phyloP scores from a whole-genome alignment of 2,888 invertebrate species.

The Idaea aversata region DNA sequence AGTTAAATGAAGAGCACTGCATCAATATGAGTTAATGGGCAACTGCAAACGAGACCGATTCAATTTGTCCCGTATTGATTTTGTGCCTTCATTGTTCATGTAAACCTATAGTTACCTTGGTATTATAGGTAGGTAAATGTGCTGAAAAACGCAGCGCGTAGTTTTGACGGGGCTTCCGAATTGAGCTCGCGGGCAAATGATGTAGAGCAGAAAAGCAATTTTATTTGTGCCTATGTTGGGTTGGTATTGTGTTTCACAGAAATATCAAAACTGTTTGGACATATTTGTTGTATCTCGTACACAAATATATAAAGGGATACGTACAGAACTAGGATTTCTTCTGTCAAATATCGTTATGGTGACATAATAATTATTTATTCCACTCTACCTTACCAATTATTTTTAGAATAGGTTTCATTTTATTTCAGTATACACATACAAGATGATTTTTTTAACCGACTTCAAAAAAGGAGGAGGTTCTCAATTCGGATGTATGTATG shows the following conservation, averaged over 20 bases:
- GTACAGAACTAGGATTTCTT: too few species aligned
- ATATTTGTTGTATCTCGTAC: too few species aligned
- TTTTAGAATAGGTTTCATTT: too few species aligned
- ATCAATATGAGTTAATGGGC: slow-evolving; percentile 6
- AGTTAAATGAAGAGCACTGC: neutral
- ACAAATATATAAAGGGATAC: too few species aligned
- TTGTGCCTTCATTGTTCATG: slow-evolving; percentile 32
- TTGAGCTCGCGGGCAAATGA: neutral
- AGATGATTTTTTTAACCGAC: too few species aligned
- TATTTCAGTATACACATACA: too few species aligned
- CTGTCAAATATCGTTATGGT: too few species aligned
- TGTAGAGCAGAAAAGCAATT: neutral
- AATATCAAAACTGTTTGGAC: too few species aligned
- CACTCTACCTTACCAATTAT: too few species aligned
- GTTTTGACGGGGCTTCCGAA: slow-evolving; percentile 3
- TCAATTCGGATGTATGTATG: too few species aligned
- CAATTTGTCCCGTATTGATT: slow-evolving; percentile 48
- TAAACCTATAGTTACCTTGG: neutral
- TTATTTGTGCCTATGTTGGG: neutral
- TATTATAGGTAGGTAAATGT: slow-evolving; percentile 2
- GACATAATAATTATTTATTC: too few species aligned
- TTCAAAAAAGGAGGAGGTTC: too few species aligned
- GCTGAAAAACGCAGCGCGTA: slow-evolving; percentile 26
- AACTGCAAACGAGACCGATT: slow-evolving; percentile 39
- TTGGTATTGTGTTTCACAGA: neutral